Conservation (phyloP, 2,888 invertebrate genomes). For the Nomada lathburiana region DNA sequence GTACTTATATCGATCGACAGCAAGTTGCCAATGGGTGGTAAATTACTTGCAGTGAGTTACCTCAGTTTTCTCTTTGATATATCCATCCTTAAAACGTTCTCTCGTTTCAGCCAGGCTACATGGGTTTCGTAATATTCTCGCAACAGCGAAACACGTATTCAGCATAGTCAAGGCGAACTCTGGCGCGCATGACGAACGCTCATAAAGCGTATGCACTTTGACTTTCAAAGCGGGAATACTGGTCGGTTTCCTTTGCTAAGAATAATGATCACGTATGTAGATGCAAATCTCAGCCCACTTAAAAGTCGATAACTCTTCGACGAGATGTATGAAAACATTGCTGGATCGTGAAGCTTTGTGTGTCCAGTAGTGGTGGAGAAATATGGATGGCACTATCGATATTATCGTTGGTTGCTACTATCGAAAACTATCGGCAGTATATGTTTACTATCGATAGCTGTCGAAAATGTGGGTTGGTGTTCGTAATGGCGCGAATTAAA, state of each 20-base stretch:
- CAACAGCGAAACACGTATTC: constrained; percentile 8
- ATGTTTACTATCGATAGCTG: too few relatives aligned
- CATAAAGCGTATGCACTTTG: constrained; percentile 48
- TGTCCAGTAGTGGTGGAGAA: background rate
- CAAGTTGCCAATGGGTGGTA: background rate
- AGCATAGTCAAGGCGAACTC: constrained; percentile 13
- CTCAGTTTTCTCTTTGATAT: background rate
- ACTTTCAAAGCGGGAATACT: constrained; percentile 34
- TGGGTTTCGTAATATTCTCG: constrained; percentile 1
- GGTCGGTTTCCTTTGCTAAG: constrained; percentile 49
- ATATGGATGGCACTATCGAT: too few relatives aligned
- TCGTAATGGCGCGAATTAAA: too few relatives aligned
- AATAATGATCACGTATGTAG: constrained; percentile 62
- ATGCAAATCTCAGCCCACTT: constrained; percentile 67
- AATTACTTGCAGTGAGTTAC: too few relatives aligned
- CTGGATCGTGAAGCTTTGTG: background rate
- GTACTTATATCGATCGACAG: background rate
- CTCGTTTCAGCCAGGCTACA: background rate
- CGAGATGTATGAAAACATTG: constrained; percentile 47
- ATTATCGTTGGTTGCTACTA: too few relatives aligned
- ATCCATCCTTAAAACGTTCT: background rate
- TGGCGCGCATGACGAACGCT: constrained; percentile 39
- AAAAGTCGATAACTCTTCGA: constrained; percentile 51
- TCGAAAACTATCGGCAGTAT: too few relatives aligned
- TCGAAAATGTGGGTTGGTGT: too few relatives aligned